phyloP scores from a whole-genome alignment of 1,140 invertebrate species.

The Drosophila fuyamai region DNA sequence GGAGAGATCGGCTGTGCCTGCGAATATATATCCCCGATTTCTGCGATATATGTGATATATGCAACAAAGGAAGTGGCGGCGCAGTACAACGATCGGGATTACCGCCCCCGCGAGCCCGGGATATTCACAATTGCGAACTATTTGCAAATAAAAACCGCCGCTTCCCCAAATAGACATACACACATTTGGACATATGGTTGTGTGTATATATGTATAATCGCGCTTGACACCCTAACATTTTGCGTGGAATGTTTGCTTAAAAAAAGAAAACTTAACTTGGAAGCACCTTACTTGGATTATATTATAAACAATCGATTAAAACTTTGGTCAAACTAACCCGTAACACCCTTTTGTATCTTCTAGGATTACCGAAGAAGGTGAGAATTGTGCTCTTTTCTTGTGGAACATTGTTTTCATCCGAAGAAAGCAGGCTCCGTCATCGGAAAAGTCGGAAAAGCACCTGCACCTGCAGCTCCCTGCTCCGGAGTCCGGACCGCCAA shows the following conservation, averaged over 20 bases:
- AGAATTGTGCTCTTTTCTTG: constrained; percentile 6
- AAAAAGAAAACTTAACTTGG: neutral
- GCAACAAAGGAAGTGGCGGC: constrained; percentile 46
- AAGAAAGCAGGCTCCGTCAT: constrained; percentile 5
- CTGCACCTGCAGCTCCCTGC: constrained; percentile 46
- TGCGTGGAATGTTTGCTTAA: constrained; percentile 45
- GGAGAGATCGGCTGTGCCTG: constrained; percentile 38
- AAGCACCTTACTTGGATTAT: neutral
- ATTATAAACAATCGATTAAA: neutral
- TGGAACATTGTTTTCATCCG: constrained; percentile 17
- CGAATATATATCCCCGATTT: constrained; percentile 8
- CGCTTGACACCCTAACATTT: constrained; percentile 55
- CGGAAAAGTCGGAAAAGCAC: constrained; percentile 20
- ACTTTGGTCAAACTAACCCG: neutral
- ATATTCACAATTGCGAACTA: constrained; percentile 30
- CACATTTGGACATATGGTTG: constrained; percentile 13
- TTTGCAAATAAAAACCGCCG: constrained; percentile 30
- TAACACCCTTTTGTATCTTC: neutral
- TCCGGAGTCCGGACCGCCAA: constrained; percentile 54
- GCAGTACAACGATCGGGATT: constrained; percentile 21
- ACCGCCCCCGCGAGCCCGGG: constrained; percentile 9
- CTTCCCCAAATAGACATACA: constrained; percentile 46
- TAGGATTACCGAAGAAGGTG: constrained; percentile 8
- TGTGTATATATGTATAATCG: constrained; percentile 16
- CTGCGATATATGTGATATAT: constrained; percentile 4